Evolutionary conservation across 1,140 invertebrate species (phyloP), one percentile per base, ranked within the genome.

Genomic region (Aphaenogaster floridana): DNA sequence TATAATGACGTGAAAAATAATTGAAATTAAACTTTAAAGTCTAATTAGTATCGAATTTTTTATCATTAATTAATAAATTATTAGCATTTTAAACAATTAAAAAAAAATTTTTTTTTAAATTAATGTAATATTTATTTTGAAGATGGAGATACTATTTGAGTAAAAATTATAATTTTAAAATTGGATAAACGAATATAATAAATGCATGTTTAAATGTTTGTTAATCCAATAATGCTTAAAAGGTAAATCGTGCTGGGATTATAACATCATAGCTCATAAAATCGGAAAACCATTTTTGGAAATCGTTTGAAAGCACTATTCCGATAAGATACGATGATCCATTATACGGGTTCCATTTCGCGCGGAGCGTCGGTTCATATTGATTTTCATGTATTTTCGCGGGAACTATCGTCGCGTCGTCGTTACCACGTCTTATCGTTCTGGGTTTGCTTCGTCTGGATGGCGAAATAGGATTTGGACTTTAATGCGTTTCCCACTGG

Each of bases 381-480:
- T 77, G 83, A 86, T 79, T 86, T 79, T 79, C 76, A 54, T 86
- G 83, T 79, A 86, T 86, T 79, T 86, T 86, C 72, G 76, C 36
- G 48, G 36, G 76, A 68, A 79, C 74, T 66, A 86, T 66, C 76
- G 83, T 77, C 72, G 61, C 42, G 36, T 79, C 83, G 83, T 86
- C 76, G 83, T 86, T 86, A 86, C 72, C 59, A 34, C 83, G 74
- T 77, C 83, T 86, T 86, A 86, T 86, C 83, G 74, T 68, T 15
- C 21, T 36, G 59, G 42, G 74, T 79, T 86, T 86, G 83, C 76
- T 64, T 86, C 83, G 74, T 86, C 74, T 74, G 83, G 83, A 34
- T 79, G 50, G 74, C 74, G 74, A 86, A 79, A 86, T 86, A 86
- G 83, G 83, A 86, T 86, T 78, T 79, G 72, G 83, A 86, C 74